phyloP scores from a whole-genome alignment of 2,113 vertebrate species.

The Phyllostomus hastatus region DNA sequence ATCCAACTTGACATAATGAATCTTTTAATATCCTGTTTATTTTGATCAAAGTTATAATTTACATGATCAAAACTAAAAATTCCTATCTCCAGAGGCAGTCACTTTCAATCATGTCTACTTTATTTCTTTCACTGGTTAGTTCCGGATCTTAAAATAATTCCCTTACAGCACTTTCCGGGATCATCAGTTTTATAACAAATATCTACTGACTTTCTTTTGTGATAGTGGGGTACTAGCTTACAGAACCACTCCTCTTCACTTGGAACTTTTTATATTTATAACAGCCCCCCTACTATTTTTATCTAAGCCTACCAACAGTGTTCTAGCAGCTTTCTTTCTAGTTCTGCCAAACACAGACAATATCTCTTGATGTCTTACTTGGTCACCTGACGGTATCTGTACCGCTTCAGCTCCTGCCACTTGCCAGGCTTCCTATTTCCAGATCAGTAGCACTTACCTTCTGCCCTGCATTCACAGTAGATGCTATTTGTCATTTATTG shows the following conservation, averaged over 20 bases:
- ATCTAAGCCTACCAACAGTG: neutral
- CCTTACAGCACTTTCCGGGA: neutral
- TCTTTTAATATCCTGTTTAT: neutral
- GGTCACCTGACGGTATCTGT: neutral
- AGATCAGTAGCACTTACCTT: neutral
- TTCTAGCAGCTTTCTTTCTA: neutral
- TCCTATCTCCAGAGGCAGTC: neutral
- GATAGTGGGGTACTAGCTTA: neutral
- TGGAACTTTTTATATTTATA: neutral
- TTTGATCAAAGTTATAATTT: neutral
- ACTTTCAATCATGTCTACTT: neutral
- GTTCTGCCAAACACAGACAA: neutral
- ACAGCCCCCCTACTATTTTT: neutral
- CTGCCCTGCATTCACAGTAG: neutral
- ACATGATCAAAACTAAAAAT: slow-evolving; percentile 27
- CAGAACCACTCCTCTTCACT: neutral
- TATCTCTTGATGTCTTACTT: neutral
- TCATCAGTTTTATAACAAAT: neutral
- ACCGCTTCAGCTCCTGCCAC: neutral
- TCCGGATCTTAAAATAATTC: neutral
- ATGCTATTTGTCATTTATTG: neutral
- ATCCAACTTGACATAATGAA: neutral
- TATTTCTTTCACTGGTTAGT: neutral
- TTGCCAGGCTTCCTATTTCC: neutral
- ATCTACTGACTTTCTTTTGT: neutral